A percentile compares a stretch with the other conserved stretches of the same genome.
phyloP scores from a whole-genome alignment of 2,113 vertebrate genomes.

The Sceloporus tristichus region DNA sequence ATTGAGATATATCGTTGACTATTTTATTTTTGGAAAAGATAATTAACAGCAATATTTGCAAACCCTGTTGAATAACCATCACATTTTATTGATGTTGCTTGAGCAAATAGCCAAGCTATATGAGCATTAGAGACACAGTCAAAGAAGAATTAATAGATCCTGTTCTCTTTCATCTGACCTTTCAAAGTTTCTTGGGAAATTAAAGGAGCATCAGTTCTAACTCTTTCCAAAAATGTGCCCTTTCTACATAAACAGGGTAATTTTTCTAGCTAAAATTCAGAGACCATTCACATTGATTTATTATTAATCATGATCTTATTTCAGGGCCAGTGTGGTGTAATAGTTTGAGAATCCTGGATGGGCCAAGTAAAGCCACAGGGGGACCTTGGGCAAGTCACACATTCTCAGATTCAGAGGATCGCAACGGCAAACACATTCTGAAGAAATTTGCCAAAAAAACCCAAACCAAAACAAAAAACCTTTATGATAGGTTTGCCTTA shows the following conservation, averaged over 20 bases:
- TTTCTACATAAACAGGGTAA: constrained; percentile 13
- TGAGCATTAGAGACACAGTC: constrained; percentile 21
- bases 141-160: constrained; percentile 38
- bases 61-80: constrained; percentile 33
- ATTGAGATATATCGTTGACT: constrained; percentile 38
- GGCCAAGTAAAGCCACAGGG: no score
- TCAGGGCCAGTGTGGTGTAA: no score
- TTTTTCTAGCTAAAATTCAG: constrained; percentile 14
- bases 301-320: neutral
- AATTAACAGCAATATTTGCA: constrained; percentile 45
- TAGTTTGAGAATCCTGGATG: no score
- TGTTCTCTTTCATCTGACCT: constrained; percentile 41
- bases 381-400: no score
- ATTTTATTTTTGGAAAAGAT: constrained; percentile 36
- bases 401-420: no score
- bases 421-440: no score
- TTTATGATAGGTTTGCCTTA: no score
- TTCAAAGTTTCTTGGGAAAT: constrained; percentile 42
- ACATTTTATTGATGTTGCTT: constrained; percentile 42
- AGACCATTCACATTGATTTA: neutral
- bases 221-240: constrained; percentile 39
- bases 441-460: no score
- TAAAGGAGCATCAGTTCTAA: constrained; percentile 36
- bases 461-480: no score
- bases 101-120: constrained; percentile 38